Conservation (phyloP, 2,113 vertebrate species). For the Phasianus colchicus region DNA sequence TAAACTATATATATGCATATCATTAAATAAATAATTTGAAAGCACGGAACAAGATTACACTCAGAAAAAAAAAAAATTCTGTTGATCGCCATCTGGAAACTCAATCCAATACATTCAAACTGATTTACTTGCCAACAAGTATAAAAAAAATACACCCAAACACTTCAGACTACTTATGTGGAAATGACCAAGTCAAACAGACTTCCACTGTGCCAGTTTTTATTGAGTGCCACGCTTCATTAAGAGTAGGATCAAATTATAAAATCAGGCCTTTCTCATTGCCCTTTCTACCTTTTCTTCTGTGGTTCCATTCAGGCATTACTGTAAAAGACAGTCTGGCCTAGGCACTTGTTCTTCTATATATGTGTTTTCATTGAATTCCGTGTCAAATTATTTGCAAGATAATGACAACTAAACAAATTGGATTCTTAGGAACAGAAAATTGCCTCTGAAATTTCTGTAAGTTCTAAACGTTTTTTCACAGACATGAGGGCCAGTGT, state of each 20-base stretch:
- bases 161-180: background rate
- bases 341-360: background rate
- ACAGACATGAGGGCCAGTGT: background rate
- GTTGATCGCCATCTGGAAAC: background rate
- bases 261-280: background rate
- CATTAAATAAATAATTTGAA: background rate
- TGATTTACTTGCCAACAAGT: background rate
- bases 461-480: background rate
- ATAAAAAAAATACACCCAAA: accelerated
- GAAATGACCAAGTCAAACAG: background rate
- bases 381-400: background rate
- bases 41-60: background rate
- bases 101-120: background rate
- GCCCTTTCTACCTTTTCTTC: background rate
- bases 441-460: background rate
- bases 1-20: background rate
- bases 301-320: background rate
- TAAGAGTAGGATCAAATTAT: background rate
- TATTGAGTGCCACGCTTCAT: background rate
- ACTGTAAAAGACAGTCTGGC: background rate
- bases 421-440: background rate
- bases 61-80: background rate
- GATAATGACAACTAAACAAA: background rate
- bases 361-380: background rate
- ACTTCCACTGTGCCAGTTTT: background rate